phyloP scores from a whole-genome alignment of 2,888 invertebrate genomes.

The Euproctis similis region DNA sequence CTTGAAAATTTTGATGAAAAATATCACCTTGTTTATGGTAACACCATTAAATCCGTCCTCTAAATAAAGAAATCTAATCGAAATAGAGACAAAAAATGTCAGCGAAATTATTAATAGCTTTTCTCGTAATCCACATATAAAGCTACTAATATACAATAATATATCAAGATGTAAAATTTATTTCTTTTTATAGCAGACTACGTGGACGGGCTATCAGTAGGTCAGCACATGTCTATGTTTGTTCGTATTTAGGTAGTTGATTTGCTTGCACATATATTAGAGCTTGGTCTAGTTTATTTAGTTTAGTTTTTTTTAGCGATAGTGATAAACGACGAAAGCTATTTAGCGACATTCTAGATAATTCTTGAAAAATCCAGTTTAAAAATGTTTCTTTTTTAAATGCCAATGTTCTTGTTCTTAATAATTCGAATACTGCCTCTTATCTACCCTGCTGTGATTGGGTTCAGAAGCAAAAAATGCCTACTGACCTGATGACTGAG shows the following conservation, averaged over 20 bases:
- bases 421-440: no score
- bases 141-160: constrained; percentile 27
- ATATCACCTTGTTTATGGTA: constrained; percentile 12
- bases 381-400: no score
- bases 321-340: no score
- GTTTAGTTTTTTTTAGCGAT: constrained; percentile 7
- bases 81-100: not conserved
- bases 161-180: constrained; percentile 29
- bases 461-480: no score
- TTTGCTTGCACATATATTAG: constrained; percentile 23
- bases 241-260: constrained; percentile 48
- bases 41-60: constrained; percentile 9
- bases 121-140: constrained; percentile 14
- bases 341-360: no score
- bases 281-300: constrained; percentile 8
- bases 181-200: constrained; percentile 82
- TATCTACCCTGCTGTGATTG: no score
- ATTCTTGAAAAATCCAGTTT: no score
- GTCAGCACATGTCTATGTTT: constrained; percentile 74
- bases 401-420: no score
- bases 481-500: no score
- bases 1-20: no score
- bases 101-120: constrained; percentile 7
- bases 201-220: constrained; percentile 87
- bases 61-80: not conserved